Evolutionary conservation across 2,113 vertebrate species (phyloP).

Genomic region (Passer montanus): DNA sequence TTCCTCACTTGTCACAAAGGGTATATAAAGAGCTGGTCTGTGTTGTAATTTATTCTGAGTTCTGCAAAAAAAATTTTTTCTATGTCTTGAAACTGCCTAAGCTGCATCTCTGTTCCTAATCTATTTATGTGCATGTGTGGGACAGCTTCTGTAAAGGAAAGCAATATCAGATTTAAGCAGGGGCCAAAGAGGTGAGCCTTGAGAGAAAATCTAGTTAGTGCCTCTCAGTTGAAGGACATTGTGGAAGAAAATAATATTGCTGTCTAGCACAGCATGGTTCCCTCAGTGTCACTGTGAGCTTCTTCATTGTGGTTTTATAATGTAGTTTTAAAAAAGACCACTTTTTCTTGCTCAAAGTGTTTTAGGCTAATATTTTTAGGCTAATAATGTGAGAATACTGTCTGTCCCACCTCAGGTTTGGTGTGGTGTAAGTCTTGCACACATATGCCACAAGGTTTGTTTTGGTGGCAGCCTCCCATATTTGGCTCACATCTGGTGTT

Average conservation of each 20-base stretch:
- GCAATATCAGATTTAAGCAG: neutral
- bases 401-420: neutral
- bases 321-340: neutral
- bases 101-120: neutral
- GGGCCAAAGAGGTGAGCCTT: neutral
- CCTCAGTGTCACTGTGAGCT: neutral
- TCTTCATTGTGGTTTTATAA: neutral
- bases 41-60: neutral
- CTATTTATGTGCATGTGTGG: neutral
- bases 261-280: neutral
- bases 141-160: neutral
- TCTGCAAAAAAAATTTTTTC: neutral
- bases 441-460: neutral
- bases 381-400: neutral
- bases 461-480: neutral
- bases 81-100: neutral
- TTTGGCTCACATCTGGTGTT: neutral
- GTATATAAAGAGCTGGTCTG: neutral
- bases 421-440: neutral
- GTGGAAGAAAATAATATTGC: neutral
- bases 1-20: neutral
- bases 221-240: neutral
- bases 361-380: neutral
- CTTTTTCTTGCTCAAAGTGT: neutral
- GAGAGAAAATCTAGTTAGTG: neutral